Evolutionary conservation across 2,797 vertebrate species (phyloP).

Genomic region (Sebastes trivittatus): DNA sequence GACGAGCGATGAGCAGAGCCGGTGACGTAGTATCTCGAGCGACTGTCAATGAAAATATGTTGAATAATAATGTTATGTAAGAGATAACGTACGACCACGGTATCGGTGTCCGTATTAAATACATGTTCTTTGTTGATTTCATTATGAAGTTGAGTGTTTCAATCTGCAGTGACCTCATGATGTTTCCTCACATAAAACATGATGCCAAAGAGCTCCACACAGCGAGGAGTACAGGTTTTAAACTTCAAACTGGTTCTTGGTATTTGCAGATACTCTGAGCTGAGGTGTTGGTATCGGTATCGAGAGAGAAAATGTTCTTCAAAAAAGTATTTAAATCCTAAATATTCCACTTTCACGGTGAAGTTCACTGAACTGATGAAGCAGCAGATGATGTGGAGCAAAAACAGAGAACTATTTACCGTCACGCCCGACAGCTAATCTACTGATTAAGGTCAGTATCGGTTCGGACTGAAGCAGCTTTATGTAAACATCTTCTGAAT

Average conservation of each 20-base stretch:
- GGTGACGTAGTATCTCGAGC: too few relatives aligned
- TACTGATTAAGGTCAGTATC: neutral
- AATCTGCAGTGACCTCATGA: neutral
- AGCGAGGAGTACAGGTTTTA: too few relatives aligned
- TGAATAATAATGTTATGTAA: too few relatives aligned
- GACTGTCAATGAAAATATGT: too few relatives aligned
- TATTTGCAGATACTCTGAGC: neutral
- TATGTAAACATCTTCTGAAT: neutral
- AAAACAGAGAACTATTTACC: neutral
- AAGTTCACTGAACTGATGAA: neutral
- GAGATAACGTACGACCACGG: too few relatives aligned
- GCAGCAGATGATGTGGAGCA: neutral
- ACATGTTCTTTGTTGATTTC: too few relatives aligned
- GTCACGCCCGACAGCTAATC: neutral
- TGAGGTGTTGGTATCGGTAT: neutral
- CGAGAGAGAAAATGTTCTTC: too few relatives aligned
- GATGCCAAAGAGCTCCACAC: too few relatives aligned
- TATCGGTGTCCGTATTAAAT: too few relatives aligned
- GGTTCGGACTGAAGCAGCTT: neutral
- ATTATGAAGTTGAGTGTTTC: neutral
- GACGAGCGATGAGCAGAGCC: too few relatives aligned
- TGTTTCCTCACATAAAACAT: neutral
- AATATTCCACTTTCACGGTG: neutral
- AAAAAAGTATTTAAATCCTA: too few relatives aligned
- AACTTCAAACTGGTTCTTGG: too few relatives aligned